Base-by-base conservation (phyloP, 2,888 invertebrate genomes). In the Erebia palarica region DNA sequence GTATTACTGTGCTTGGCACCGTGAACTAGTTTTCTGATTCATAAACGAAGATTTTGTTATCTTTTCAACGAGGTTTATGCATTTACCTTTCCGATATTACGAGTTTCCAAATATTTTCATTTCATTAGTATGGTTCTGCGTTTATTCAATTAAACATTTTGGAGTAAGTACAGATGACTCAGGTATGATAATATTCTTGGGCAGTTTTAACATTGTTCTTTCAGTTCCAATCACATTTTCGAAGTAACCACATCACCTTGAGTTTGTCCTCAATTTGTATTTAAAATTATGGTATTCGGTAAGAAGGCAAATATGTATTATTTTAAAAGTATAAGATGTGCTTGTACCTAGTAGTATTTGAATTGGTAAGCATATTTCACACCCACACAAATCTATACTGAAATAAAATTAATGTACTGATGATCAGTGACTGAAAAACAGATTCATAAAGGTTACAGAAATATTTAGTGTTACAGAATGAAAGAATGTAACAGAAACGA, bases 101-200 rank as follows among this genome's bases (percentile, higher is more conserved):
- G 51, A 63, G 47, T 69, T 64, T 53, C 21, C 13, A 69, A 69
- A 69, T 57, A 57, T 69, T 69, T 63, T 69, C 57, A 57, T 64
- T 63, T 57, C 68, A 8, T 64, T 55, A 16, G 47, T 60, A 68
- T 63, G 57, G 64, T 57, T 57, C 18, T 44, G 10, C n/a, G 53
- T 55, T 1, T 63, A 36, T 36, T 36, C 36, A 57, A 63, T 7
- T 2, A 55, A 27, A 69, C 64, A 64, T 69, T 69, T 27, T 57
- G 14, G 44, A 7, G 36, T 36, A 36, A 44, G 1, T 53, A 61
- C 9, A 42, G 51, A 44, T 59, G 36, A 36, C 36, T 59, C 59
- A 36, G 42, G 21, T 44, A n/a, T 53, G 2, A 47, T 27, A 18
- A 51, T 9, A 8, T 55, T 36, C 51, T 51, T 51, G 51, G 51